Evolutionary conservation across 2,113 vertebrate species (phyloP), one percentile per base, ranked within the genome.

Genomic region (Nyctibius bracteatus): DNA sequence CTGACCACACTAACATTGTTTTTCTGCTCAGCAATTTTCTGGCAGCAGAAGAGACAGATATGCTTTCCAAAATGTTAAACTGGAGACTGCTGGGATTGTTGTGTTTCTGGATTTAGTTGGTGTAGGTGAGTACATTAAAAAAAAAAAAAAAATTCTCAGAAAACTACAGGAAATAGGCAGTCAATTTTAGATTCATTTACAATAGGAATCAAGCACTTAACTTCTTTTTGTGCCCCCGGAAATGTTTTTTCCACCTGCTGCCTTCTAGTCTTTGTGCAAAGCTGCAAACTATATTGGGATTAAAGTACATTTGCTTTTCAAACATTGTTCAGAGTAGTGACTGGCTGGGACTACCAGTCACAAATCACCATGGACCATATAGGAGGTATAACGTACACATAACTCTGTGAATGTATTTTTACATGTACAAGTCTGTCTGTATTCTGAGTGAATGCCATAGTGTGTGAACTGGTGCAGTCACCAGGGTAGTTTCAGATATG

Each of bases 391-490:
- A 24, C n/a, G 22, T 41, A 6, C 10, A 62, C 21, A 24, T 47
- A 37, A 20, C 30, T 49, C 24, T 8, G 24, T 9, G 33, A 81
- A 41, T 67, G 14, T 57, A 1, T 12, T 46, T 28, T 17, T 10
- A 0, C 2, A 2, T 14, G 23, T 21, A 4, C 9, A 39, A 9
- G 35, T 49, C n/a, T 86, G 43, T 37, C 35, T 65, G 0, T 7
- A 0, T 8, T 51, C 16, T 65, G 37, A 46, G 46, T 23, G 55
- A 33, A 22, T 33, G 46, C n/a, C 4, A 1, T 3, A 7, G 46
- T 35, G 5, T 23, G 39, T 24, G 8, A 92, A 62, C 20, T 82
- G 61, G 27, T 35, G 51, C 31, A 73, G 65, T n/a, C 51, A 33
- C 43, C 25, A 61, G 58, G 67, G 63, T n/a, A 54, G 43, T 47